Conservation (phyloP, 1,140 invertebrate genomes). For the Cydia strobilella region DNA sequence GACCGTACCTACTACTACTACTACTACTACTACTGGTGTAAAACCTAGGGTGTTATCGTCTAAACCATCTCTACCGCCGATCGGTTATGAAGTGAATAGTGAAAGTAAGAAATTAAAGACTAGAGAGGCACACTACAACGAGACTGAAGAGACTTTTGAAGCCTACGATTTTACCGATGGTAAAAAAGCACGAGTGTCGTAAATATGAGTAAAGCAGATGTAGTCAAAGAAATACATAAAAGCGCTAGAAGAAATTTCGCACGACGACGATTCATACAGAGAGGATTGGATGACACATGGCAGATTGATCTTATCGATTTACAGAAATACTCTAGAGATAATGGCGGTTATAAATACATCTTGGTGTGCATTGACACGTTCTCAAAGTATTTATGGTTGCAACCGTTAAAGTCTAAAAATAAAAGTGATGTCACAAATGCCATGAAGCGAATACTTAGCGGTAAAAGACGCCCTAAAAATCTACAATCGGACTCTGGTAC, state of each 20-base stretch:
- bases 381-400: constrained; percentile 72
- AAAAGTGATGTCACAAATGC: constrained; percentile 48
- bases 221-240: constrained; percentile 63
- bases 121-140: no score
- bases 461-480: constrained; percentile 56
- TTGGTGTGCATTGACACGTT: constrained; percentile 75
- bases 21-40: no score
- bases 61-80: no score
- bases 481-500: constrained; percentile 72
- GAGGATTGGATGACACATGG: constrained; percentile 65
- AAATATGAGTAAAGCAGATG: constrained; percentile 37
- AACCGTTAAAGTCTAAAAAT: constrained; percentile 76
- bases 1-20: no score
- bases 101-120: no score
- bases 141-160: no score
- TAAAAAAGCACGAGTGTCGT: no score
- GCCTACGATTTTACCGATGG: no score
- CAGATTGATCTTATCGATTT: constrained; percentile 71
- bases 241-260: constrained; percentile 59
- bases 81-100: no score
- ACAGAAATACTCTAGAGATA: constrained; percentile 52
- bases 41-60: no score
- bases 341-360: constrained; percentile 71
- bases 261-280: constrained; percentile 53
- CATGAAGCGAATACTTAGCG: constrained; percentile 44